A percentile compares a stretch with the other conserved stretches of the same genome.
Evolutionary conservation across 2,888 invertebrate species (phyloP).

Genomic region (Abscondita cerata): DNA sequence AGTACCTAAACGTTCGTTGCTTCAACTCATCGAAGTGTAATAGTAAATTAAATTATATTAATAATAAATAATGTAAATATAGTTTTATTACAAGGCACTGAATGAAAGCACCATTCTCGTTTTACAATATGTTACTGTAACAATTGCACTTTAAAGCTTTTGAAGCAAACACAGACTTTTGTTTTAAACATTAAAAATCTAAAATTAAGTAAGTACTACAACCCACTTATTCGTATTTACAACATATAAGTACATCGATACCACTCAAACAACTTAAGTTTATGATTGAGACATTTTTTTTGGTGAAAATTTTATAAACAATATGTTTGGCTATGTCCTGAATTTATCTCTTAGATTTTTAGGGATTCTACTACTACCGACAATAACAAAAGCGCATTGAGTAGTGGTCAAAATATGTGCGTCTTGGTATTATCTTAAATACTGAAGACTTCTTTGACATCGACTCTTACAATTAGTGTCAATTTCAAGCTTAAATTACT

Average conservation of each 20-base stretch:
- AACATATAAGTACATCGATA: conserved; percentile 20
- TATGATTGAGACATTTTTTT: not conserved
- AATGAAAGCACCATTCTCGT: conserved; percentile 18
- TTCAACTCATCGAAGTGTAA: too few species aligned
- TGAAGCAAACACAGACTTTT: conserved; percentile 17
- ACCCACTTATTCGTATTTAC: conserved; percentile 24
- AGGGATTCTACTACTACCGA: too few species aligned
- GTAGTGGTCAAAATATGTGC: too few species aligned
- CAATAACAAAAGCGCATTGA: too few species aligned
- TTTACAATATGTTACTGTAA: conserved; percentile 18
- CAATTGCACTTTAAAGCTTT: conserved; percentile 33
- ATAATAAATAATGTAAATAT: conserved; percentile 24
- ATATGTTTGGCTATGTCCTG: too few species aligned
- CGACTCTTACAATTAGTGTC: too few species aligned
- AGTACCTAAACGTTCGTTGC: too few species aligned
- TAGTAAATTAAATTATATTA: conserved; percentile 11
- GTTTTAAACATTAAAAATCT: conserved; percentile 11
- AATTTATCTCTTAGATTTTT: too few species aligned
- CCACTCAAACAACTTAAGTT: not conserved
- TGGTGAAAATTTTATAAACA: too few species aligned
- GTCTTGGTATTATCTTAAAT: too few species aligned
- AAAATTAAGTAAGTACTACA: conserved; percentile 15
- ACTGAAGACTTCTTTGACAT: too few species aligned
- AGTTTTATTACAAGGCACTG: conserved; percentile 24
- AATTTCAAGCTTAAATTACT: too few species aligned